Conservation (phyloP, 2,888 invertebrate genomes). For the Achlya flavicornis region DNA sequence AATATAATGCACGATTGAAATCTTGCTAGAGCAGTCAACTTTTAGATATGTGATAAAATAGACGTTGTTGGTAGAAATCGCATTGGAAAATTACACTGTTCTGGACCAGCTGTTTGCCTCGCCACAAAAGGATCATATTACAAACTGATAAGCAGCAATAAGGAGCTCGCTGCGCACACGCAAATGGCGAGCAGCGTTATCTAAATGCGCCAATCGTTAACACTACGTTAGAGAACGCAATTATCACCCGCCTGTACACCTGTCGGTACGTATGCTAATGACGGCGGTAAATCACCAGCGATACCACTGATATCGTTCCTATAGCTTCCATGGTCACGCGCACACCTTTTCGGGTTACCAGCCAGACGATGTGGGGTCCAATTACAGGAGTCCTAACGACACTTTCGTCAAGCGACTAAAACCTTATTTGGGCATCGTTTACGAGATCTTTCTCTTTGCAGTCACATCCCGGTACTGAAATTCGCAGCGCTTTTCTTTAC, state of each 20-base stretch:
- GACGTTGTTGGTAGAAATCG: neutral
- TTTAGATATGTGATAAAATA: too few species aligned
- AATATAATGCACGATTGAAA: too few species aligned
- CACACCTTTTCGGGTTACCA: constrained; percentile 32
- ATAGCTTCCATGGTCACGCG: constrained; percentile 44
- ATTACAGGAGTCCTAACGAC: constrained; percentile 40
- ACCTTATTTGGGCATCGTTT: constrained; percentile 24
- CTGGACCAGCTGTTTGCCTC: constrained; percentile 24
- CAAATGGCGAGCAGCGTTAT: constrained; percentile 63
- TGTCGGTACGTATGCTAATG: constrained; percentile 57
- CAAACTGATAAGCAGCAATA: constrained; percentile 38
- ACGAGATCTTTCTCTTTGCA: constrained; percentile 17
- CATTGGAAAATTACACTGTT: constrained; percentile 34
- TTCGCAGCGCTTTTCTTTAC: neutral
- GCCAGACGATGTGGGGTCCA: constrained; percentile 37
- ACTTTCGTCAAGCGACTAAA: constrained; percentile 29
- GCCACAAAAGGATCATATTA: constrained; percentile 33
- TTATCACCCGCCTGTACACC: constrained; percentile 62
- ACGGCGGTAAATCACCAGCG: constrained; percentile 20
- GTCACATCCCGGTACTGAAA: neutral
- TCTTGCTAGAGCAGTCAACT: too few species aligned
- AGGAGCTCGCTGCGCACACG: constrained; percentile 47
- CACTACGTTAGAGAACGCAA: constrained; percentile 56
- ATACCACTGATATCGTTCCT: constrained; percentile 22
- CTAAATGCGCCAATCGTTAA: constrained; percentile 63